Conservation (phyloP, 2,113 vertebrate genomes). For the Rhea americana region DNA sequence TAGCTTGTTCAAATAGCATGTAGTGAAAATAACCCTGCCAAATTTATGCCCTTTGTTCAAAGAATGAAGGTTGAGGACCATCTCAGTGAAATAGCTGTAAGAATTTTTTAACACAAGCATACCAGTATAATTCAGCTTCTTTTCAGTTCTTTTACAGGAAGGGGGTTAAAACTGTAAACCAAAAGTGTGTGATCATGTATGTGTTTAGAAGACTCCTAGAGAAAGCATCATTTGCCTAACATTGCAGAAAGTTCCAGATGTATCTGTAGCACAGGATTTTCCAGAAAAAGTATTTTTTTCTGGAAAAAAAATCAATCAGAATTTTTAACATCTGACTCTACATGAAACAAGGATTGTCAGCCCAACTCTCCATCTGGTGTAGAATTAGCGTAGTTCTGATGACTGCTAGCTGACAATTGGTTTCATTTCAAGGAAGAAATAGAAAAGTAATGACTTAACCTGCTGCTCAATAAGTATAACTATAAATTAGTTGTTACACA, state of each 20-base stretch:
- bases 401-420: not conserved
- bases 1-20: not conserved
- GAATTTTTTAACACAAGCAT: not conserved
- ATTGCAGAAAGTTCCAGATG: not conserved
- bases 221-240: not conserved
- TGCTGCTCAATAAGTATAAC: conserved; percentile 22
- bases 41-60: not conserved
- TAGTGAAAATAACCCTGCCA: not conserved
- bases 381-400: not conserved
- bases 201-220: not conserved
- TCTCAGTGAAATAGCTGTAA: not conserved
- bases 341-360: not conserved
- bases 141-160: conserved; percentile 1
- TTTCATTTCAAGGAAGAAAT: conserved; percentile 16
- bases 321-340: not conserved
- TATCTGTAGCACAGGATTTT: not conserved
- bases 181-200: not conserved
- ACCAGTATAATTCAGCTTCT: not conserved
- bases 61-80: not conserved
- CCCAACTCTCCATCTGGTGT: not conserved
- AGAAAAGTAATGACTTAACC: not conserved
- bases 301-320: not conserved
- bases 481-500: conserved; percentile 6
- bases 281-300: not conserved
- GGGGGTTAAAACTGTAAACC: not conserved